Conservation (phyloP, 2,797 vertebrate species). For the Dermochelys coriacea region DNA sequence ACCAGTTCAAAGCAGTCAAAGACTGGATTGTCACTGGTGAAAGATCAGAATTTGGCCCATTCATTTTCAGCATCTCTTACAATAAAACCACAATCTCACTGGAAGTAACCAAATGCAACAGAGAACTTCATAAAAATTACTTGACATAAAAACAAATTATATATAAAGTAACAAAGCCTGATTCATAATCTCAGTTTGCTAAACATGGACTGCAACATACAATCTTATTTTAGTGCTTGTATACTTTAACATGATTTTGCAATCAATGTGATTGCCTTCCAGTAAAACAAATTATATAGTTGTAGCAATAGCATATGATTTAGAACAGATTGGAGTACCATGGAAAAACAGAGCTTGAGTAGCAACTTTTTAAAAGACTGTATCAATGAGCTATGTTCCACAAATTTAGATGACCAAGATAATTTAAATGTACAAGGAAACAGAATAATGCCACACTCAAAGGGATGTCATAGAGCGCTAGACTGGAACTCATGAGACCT, state of each 20-base stretch:
- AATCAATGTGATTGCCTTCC: conserved; percentile 67
- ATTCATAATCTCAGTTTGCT: conserved; percentile 59
- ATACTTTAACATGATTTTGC: conserved; percentile 57
- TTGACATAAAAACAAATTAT: conserved; percentile 14
- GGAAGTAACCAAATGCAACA: neutral
- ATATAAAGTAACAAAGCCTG: conserved; percentile 18
- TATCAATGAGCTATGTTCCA: neutral
- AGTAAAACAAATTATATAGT: conserved; percentile 51
- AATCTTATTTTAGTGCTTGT: conserved; percentile 52
- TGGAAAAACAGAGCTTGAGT: conserved; percentile 8
- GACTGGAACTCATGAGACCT: neutral
- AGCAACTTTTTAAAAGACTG: conserved; percentile 18
- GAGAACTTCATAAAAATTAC: neutral
- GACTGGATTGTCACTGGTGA: neutral
- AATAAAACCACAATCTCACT: neutral
- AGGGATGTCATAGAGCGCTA: neutral
- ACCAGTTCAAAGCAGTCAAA: neutral
- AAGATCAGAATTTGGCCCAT: neutral
- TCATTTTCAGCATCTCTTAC: neutral
- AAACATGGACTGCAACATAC: conserved; percentile 46
- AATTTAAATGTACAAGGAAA: conserved; percentile 5
- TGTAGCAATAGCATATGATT: neutral
- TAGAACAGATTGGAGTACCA: conserved; percentile 32
- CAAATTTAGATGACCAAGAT: neutral
- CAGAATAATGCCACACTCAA: neutral